Evolutionary conservation across 2,113 vertebrate species (phyloP).

Genomic region (Urocolius indicus): DNA sequence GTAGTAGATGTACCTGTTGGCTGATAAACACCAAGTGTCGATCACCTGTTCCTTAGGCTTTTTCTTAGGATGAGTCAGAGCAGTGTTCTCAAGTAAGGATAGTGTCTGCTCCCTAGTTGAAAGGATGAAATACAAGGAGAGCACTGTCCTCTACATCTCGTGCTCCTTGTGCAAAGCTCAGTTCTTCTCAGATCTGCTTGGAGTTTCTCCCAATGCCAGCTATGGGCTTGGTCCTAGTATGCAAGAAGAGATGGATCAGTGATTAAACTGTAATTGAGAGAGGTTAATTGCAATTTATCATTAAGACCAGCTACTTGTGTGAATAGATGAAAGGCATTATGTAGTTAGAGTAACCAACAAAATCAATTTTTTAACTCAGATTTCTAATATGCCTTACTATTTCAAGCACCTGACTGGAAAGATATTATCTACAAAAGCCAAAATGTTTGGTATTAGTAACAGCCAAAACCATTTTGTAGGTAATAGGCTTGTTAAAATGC

Average conservation of each 20-base stretch:
- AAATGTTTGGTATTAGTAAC: not conserved
- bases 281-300: not conserved
- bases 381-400: not conserved
- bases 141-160: accelerated
- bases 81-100: not conserved
- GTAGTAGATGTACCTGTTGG: not conserved
- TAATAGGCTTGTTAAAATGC: not conserved
- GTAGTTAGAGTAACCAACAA: not conserved
- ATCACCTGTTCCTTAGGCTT: not conserved
- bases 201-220: not conserved
- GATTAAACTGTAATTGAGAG: not conserved
- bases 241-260: not conserved
- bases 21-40: not conserved
- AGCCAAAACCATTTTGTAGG: not conserved
- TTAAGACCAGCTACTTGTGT: not conserved
- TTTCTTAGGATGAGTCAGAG: not conserved
- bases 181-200: not conserved
- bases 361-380: not conserved
- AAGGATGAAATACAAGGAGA: not conserved
- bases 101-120: not conserved
- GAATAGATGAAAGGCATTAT: not conserved
- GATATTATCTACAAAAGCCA: not conserved
- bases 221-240: not conserved
- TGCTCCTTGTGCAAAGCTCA: not conserved
- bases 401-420: not conserved